Base-by-base conservation (phyloP, 2,797 vertebrate species). In the Enteromius viviparus region DNA sequence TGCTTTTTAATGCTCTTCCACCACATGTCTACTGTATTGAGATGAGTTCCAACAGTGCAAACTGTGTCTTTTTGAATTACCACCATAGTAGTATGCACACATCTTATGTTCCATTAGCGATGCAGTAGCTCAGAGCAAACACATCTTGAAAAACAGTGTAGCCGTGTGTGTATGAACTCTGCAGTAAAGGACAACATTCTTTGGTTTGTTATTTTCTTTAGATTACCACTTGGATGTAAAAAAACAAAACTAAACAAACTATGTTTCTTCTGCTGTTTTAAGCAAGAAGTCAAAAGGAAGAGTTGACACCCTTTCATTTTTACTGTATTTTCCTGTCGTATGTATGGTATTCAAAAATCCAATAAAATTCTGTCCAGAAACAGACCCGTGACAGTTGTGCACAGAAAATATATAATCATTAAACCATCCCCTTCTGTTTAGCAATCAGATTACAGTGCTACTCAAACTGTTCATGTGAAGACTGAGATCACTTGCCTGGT, bases 21-120 rank as follows among this genome's bases (percentile, higher is more conserved):
- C 34, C 53, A 26, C n/a, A 55, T 23, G 34, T 76, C 66, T 47
- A 32, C 49, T 23, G 15, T 78, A 72, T 84, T 84, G 72, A 85
- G 65, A 78, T 77, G 66, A 60, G 26, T 58, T 77, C 72, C 70
- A 64, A 49, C 77, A 34, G 47, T 53, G 77, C n/a, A 40, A 64
- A 66, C 64, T 21, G 32, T 55, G 58, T 81, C 74, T 76, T 62
- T 60, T 64, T 76, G 34, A 69, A 85, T 66, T 76, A 68, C 60
- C 83, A 81, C 72, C 6, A 8, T 60, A 42, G 53, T 76, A 76
- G 53, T 17, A 60, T 58, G 74, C 34, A 60, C 14, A 60, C 7
- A 15, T 76, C 14, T n/a, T 3, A 37, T 58, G 37, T 76, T 58
- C 34, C 53, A 53, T 26, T 42, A 60, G 53, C 0, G 34, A 60